These are phyloP conservation scores for Halcyon badia DNA, from an alignment of 2,797 vertebrate genomes.

Conservation along the genomic window DNA sequence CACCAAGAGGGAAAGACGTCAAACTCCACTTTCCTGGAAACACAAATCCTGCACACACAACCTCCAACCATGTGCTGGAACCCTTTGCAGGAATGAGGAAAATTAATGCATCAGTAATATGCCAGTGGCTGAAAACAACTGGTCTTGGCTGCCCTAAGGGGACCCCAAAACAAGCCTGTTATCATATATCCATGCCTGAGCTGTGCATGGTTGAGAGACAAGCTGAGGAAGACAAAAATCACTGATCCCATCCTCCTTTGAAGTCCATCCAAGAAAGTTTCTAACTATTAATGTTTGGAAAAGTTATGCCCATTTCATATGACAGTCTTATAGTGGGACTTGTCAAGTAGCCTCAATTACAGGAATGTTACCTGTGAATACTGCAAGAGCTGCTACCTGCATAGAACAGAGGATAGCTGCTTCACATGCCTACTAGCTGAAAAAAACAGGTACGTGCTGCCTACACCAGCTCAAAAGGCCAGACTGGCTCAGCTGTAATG, in stretches of 20 bases:
- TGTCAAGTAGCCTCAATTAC: background rate
- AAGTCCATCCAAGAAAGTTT: background rate
- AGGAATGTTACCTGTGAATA: background rate
- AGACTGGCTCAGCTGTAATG: background rate
- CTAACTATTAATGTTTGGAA: background rate
- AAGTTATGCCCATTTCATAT: background rate
- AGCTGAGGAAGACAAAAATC: background rate
- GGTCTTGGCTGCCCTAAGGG: background rate
- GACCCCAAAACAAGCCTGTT: background rate
- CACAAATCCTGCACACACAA: background rate
- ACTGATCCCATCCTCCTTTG: background rate
- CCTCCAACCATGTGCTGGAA: background rate
- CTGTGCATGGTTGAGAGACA: background rate
- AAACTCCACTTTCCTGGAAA: background rate
- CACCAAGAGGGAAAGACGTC: background rate
- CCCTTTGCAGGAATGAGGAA: background rate
- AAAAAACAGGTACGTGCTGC: accelerated
- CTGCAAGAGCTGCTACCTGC: background rate
- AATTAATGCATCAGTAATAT: background rate
- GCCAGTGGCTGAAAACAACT: background rate
- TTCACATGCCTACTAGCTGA: background rate
- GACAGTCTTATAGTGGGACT: background rate
- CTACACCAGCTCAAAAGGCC: background rate
- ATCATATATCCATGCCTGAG: background rate
- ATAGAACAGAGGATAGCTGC: background rate